A percentile compares a stretch with the other conserved stretches of the same genome.
Conservation (phyloP, 1,140 invertebrate species). For the Physella acuta region DNA sequence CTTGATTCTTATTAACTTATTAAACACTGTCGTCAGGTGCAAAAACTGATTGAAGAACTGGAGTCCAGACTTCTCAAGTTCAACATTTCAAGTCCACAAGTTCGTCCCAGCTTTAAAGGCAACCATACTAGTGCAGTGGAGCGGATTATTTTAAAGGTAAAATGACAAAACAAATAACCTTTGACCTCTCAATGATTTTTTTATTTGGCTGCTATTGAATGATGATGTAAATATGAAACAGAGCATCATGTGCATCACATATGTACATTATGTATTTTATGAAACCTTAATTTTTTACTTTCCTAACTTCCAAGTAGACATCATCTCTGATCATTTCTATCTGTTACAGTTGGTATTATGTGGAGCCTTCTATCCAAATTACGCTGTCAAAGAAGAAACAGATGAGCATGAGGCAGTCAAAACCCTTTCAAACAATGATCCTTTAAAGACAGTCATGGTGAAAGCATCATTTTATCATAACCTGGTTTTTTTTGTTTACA, state of each 20-base stretch:
- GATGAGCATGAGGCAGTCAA: constrained; percentile 69
- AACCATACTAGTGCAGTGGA: constrained; percentile 7
- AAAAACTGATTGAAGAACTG: constrained; percentile 73
- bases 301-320: not conserved
- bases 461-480: no score
- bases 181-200: no score
- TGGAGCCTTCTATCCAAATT: constrained; percentile 90
- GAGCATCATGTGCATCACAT: not conserved
- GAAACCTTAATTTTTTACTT: not conserved
- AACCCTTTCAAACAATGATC: constrained; percentile 71
- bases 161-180: no score
- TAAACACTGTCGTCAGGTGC: constrained; percentile 56
- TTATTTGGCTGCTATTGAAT: no score
- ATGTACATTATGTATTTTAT: not conserved
- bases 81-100: constrained; percentile 47
- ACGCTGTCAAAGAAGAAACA: constrained; percentile 70
- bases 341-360: constrained; percentile 71
- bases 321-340: constrained; percentile 21
- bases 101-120: constrained; percentile 33
- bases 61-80: constrained; percentile 64
- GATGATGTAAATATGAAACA: no score
- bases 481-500: no score
- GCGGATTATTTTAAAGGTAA: constrained; percentile 50
- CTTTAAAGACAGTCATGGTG: constrained; percentile 76
- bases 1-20: not conserved